These are phyloP conservation scores for Lasiommata megera DNA, from an alignment of 2,888 invertebrate genomes.

Conservation along the genomic window DNA sequence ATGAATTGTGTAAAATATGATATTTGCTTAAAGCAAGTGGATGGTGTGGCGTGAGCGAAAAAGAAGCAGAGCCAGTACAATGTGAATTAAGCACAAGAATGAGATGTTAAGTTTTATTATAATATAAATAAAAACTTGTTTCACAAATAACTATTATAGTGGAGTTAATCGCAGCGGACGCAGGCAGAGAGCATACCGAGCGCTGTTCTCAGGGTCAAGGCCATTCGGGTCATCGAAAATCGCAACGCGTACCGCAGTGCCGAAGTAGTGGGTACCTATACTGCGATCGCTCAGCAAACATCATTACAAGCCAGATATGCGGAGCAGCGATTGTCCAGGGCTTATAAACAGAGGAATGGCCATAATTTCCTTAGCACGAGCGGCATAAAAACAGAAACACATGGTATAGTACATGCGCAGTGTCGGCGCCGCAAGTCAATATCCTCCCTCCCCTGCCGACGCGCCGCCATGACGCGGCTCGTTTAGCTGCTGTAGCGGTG, in stretches of 20 bases:
- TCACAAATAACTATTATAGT: slow-evolving; percentile 17
- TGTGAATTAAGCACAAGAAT: no score
- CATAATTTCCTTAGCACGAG: slow-evolving; percentile 42
- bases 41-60: no score
- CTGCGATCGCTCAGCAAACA: slow-evolving; percentile 29
- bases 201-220: slow-evolving; percentile 53
- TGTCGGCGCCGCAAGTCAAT: slow-evolving; percentile 75
- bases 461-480: slow-evolving; percentile 73
- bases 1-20: no score
- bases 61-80: no score
- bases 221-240: slow-evolving; percentile 36
- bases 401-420: slow-evolving; percentile 75
- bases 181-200: slow-evolving; percentile 20
- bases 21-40: no score
- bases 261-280: slow-evolving; percentile 24
- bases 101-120: no score
- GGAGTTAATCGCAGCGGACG: slow-evolving; percentile 21
- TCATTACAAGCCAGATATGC: slow-evolving; percentile 25
- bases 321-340: slow-evolving; percentile 29
- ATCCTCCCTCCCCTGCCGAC: slow-evolving; percentile 69
- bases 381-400: slow-evolving; percentile 74
- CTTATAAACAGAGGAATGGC: slow-evolving; percentile 38
- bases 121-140: neutral
- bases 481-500: slow-evolving; percentile 44
- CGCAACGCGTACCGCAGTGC: slow-evolving; percentile 25